phyloP scores from a whole-genome alignment of 2,113 vertebrate species.

The Ptilorrhoa leucosticta region DNA sequence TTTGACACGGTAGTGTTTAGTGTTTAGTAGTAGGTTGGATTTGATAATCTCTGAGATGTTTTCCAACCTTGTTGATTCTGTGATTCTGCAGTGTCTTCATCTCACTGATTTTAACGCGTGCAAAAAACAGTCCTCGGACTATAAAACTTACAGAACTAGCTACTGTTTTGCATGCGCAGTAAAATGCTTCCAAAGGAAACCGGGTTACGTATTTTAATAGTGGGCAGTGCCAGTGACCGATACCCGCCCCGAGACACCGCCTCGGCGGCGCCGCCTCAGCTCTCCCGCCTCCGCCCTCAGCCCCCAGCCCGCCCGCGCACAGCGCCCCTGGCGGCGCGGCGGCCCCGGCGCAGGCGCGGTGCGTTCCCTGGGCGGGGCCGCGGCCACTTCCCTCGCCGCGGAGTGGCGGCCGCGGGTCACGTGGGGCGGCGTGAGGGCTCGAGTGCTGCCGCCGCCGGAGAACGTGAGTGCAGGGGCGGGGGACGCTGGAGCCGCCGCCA shows the following conservation, averaged over 20 bases:
- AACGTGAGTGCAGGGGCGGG: background rate
- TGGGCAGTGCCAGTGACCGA: fast-evolving
- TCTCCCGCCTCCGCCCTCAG: background rate
- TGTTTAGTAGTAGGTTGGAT: background rate
- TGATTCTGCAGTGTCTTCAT: background rate
- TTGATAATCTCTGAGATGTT: background rate
- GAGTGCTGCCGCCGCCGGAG: background rate
- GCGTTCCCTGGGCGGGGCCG: background rate
- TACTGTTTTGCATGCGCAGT: background rate
- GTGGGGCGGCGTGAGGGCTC: background rate
- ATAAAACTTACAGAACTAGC: background rate
- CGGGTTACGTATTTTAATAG: background rate
- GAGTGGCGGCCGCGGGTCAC: background rate
- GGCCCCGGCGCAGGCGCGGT: background rate
- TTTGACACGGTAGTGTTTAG: fast-evolving
- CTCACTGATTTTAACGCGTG: background rate
- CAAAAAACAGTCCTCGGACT: fast-evolving
- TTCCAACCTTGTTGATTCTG: background rate
- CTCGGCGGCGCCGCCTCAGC: background rate
- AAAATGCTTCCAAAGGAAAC: background rate
- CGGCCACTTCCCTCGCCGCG: background rate
- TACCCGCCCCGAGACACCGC: fast-evolving
- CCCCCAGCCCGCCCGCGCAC: background rate
- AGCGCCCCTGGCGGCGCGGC: background rate
- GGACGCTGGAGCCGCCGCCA: fast-evolving